phyloP scores from a whole-genome alignment of 2,113 vertebrate species.

The Etheostoma cragini region DNA sequence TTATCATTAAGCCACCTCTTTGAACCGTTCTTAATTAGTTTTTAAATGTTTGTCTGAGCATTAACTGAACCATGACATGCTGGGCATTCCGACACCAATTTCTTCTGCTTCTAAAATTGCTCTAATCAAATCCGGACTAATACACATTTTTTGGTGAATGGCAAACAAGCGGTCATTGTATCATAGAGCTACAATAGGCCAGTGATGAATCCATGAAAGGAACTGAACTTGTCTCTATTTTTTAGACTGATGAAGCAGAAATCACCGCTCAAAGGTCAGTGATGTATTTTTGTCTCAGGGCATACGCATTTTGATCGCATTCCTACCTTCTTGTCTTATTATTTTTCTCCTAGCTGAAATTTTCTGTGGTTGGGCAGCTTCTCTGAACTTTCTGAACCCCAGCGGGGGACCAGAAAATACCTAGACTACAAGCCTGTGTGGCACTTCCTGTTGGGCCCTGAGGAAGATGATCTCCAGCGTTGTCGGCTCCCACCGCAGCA shows the following conservation, averaged over 20 bases:
- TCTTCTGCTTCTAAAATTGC: too few relatives aligned
- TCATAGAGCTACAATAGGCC: not conserved
- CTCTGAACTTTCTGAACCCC: not conserved
- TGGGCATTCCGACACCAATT: not conserved
- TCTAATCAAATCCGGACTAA: not conserved
- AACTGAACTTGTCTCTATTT: too few relatives aligned
- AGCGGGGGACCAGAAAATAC: not conserved
- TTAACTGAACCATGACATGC: not conserved
- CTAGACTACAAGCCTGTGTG: constrained; percentile 2
- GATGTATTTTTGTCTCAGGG: not conserved
- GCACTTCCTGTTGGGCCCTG: constrained; percentile 47
- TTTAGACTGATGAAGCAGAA: not conserved
- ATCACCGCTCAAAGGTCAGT: not conserved
- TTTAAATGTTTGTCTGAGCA: not conserved
- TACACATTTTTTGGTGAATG: not conserved
- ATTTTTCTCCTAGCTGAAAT: not conserved
- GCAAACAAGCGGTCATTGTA: constrained; percentile 1
- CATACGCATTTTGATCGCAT: not conserved
- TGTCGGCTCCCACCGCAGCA: constrained; percentile 33
- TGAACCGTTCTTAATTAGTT: not conserved
- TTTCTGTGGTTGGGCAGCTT: too few relatives aligned
- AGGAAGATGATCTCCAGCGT: constrained; percentile 44
- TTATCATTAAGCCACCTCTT: not conserved
- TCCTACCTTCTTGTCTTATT: not conserved
- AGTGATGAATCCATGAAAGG: not conserved